Percentiles rank a stretch among this genome's conserved stretches.
phyloP scores from a whole-genome alignment of 2,113 vertebrate genomes.

The Vimba vimba region DNA sequence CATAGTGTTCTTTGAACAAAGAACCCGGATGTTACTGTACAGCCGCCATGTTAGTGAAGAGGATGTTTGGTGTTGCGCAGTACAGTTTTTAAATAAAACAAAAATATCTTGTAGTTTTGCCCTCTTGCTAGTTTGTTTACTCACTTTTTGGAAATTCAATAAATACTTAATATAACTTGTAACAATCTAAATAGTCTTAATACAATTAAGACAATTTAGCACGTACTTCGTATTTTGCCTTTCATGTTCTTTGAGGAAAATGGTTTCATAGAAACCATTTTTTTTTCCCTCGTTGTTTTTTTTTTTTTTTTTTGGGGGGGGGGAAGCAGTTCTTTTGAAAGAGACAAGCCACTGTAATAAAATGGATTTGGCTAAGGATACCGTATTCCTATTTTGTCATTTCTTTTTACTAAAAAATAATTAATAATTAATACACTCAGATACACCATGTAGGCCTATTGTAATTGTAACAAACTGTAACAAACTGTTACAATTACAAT shows the following conservation, averaged over 20 bases:
- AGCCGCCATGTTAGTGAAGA: slow-evolving; percentile 23
- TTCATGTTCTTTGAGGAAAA: background rate
- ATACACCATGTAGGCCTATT: too few species aligned
- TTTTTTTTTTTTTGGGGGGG: too few species aligned
- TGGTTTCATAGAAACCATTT: background rate
- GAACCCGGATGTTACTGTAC: slow-evolving; percentile 42
- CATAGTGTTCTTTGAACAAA: slow-evolving; percentile 36
- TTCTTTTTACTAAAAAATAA: too few species aligned
- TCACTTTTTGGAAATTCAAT: too few species aligned
- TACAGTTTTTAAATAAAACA: background rate
- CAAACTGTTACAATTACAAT: too few species aligned
- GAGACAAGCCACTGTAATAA: background rate
- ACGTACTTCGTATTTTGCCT: too few species aligned
- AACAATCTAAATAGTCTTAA: too few species aligned
- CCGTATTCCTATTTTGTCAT: background rate
- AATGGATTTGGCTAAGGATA: background rate
- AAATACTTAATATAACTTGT: background rate
- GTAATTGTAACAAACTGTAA: too few species aligned
- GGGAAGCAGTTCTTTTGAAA: too few species aligned
- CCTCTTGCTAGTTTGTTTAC: background rate
- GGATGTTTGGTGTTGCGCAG: background rate
- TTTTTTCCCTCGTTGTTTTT: too few species aligned
- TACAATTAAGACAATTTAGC: too few species aligned
- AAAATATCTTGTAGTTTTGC: background rate
- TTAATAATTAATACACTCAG: too few species aligned